phyloP scores from a whole-genome alignment of 2,113 vertebrate species.

The Myiopsitta monachus region DNA sequence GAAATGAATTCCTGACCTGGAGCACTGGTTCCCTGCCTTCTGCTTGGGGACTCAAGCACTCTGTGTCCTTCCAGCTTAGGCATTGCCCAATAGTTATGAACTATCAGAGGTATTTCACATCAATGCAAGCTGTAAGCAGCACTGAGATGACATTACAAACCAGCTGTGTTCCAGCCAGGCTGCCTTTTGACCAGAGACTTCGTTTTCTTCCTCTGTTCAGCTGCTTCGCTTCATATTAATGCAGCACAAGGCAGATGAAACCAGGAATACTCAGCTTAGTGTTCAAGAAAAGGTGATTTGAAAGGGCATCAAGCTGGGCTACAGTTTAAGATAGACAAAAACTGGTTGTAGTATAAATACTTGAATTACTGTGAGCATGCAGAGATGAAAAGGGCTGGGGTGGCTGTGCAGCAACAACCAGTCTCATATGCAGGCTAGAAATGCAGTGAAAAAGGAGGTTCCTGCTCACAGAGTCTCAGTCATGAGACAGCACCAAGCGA shows the following conservation, averaged over 20 bases:
- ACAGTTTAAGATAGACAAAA: neutral
- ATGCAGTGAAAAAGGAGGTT: neutral
- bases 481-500: neutral
- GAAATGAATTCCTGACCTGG: neutral
- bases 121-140: neutral
- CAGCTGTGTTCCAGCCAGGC: neutral
- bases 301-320: neutral
- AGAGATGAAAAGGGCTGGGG: neutral
- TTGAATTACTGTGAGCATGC: neutral
- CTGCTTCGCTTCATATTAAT: neutral
- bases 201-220: neutral
- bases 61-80: too few relatives aligned
- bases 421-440: neutral
- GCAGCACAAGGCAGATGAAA: neutral
- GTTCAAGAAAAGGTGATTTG: neutral
- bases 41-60: neutral
- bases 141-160: neutral
- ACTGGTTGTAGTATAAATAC: neutral
- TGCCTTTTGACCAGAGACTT: neutral
- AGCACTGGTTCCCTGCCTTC: neutral
- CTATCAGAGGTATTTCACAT: rapidly evolving
- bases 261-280: neutral
- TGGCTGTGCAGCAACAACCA: neutral
- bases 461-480: rapidly evolving
- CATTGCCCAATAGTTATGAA: rapidly evolving